phyloP scores from a whole-genome alignment of 2,113 vertebrate genomes.

The Grammomys surdaster region DNA sequence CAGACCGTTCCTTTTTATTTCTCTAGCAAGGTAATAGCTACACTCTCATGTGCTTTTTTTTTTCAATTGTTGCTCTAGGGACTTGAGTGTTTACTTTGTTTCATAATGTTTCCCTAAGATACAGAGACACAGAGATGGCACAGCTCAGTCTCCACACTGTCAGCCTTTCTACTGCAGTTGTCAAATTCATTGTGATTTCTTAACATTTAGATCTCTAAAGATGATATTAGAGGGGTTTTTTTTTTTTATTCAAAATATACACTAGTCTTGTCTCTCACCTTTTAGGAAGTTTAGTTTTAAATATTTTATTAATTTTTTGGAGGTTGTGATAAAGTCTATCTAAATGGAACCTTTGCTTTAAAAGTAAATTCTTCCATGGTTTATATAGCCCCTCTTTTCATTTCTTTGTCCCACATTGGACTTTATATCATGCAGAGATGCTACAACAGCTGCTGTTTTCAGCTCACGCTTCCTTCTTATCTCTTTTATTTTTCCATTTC shows the following conservation, averaged over 20 bases:
- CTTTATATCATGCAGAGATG: neutral
- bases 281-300: neutral
- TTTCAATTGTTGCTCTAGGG: neutral
- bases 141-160: neutral
- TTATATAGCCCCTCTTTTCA: neutral
- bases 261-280: neutral
- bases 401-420: neutral
- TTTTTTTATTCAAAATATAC: neutral
- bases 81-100: neutral
- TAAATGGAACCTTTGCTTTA: neutral
- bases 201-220: conserved; percentile 1
- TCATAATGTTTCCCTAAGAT: neutral
- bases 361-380: neutral
- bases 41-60: neutral
- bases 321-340: neutral
- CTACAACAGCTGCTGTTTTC: neutral
- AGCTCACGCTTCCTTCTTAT: neutral
- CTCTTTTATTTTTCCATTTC: neutral
- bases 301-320: neutral
- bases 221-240: neutral
- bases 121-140: neutral
- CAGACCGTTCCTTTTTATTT: neutral
- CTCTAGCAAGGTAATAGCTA: neutral
- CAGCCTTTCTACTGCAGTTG: neutral
- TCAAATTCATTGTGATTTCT: neutral